Evolutionary conservation across 2,797 vertebrate species (phyloP), one percentile per base, ranked within the genome.

Genomic region (Steatocranus sp.): DNA sequence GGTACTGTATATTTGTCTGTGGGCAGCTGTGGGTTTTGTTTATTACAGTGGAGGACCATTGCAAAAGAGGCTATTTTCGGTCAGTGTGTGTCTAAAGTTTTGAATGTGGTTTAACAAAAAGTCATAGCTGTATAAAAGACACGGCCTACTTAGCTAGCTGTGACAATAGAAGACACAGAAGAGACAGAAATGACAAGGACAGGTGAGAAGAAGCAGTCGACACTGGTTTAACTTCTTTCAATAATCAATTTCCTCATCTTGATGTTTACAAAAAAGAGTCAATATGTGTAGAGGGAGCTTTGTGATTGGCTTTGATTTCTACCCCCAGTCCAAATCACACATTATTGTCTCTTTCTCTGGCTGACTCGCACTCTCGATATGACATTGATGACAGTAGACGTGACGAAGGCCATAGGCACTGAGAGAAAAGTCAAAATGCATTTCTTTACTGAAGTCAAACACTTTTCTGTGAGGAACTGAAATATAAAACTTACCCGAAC

Each of bases 211-310:
- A 95, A 91, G 80, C 91, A 91, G 93, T 90, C 90, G 73, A 91
- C 93, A 89, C 86, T 91, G 91, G 87, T 94, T 94, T 91, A 94
- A 94, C 93, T 93, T 93, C 90, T 95, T 92, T 94, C 95, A 89
- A 95, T 96, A 96, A 97, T 96, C 96, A 94, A 96, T 97, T 84
- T 88, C 86, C 95, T 94, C 94, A 91, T 95, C 95, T 96, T 94
- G 96, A 96, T 96, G 96, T 96, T 96, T 94, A 96, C 95, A 94
- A 96, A 96, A 95, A 95, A 95, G 87, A 95, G 94, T 96, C 96
- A 86, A 96, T 97, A 96, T 61, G 90, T 86, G 87, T 84, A 91
- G 91, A 92, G 91, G 88, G 90, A 86, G 88, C 90, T 88, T 92
- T 92, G 92, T 95, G 94, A 95, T 95, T 96, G 93, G 90, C 91